These are phyloP conservation scores for Heliconius cydno DNA, from an alignment of 2,888 invertebrate species.

Conservation along the genomic window DNA sequence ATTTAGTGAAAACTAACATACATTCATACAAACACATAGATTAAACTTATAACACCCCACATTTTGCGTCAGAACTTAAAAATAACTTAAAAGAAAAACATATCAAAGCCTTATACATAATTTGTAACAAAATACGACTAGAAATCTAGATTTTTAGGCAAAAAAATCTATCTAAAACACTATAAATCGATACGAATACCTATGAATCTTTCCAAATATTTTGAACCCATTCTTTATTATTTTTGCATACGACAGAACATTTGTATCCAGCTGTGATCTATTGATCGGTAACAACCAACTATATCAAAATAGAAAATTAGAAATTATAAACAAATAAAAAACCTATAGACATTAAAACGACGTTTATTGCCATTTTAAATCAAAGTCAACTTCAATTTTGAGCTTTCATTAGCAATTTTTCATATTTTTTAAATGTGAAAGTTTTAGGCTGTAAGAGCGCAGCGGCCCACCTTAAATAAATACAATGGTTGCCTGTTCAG, in stretches of 20 bases:
- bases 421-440: constrained; percentile 9
- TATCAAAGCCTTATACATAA: background rate
- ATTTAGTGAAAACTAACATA: too few relatives aligned
- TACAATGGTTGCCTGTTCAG: too few relatives aligned
- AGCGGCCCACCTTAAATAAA: too few relatives aligned
- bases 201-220: background rate
- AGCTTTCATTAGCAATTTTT: background rate
- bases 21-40: too few relatives aligned
- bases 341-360: constrained; percentile 6
- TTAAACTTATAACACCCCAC: too few relatives aligned
- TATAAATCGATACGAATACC: background rate
- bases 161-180: background rate
- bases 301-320: constrained; percentile 36
- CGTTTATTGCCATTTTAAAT: constrained; percentile 28
- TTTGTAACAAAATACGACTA: background rate
- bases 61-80: too few relatives aligned
- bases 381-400: background rate
- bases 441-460: background rate
- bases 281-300: constrained; percentile 21
- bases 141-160: background rate
- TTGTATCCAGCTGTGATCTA: constrained; percentile 47
- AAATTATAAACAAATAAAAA: constrained; percentile 28
- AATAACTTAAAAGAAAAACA: too few relatives aligned
- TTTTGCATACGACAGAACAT: constrained; percentile 34
- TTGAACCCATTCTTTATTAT: constrained; percentile 21